These are phyloP conservation scores for Leptinotarsa rubiginosa DNA, from an alignment of 2,888 invertebrate genomes.

Conservation along the genomic window DNA sequence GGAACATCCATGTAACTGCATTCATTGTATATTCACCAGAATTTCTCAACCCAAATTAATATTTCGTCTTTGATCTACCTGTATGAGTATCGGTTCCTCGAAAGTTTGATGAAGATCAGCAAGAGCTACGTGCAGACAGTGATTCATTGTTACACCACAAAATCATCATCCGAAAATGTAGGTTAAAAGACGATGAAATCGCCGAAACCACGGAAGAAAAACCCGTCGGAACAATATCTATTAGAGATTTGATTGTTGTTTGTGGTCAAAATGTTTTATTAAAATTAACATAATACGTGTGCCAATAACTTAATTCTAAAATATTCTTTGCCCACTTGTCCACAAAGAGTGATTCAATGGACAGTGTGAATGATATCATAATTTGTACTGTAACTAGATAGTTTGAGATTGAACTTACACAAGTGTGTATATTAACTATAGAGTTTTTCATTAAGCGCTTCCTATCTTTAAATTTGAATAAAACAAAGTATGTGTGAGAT, in stretches of 20 bases:
- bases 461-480: no score
- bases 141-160: background rate
- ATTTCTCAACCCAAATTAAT: no score
- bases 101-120: constrained; percentile 5
- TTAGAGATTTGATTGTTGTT: background rate
- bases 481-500: no score
- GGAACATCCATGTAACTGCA: no score
- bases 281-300: background rate
- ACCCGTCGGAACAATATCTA: constrained; percentile 12
- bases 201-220: background rate
- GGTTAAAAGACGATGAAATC: constrained; percentile 20
- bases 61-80: no score
- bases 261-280: constrained; percentile 19
- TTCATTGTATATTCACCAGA: no score
- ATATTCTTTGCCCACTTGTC: background rate
- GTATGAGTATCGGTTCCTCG: background rate
- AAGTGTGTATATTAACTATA: no score
- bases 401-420: no score
- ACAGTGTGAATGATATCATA: no score
- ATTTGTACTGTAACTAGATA: no score
- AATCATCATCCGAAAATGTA: background rate
- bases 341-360: background rate
- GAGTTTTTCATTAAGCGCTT: no score
- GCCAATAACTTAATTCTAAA: background rate
- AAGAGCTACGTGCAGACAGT: background rate